Conservation (phyloP, 2,113 vertebrate species). For the Tricholaema leucomelas region DNA sequence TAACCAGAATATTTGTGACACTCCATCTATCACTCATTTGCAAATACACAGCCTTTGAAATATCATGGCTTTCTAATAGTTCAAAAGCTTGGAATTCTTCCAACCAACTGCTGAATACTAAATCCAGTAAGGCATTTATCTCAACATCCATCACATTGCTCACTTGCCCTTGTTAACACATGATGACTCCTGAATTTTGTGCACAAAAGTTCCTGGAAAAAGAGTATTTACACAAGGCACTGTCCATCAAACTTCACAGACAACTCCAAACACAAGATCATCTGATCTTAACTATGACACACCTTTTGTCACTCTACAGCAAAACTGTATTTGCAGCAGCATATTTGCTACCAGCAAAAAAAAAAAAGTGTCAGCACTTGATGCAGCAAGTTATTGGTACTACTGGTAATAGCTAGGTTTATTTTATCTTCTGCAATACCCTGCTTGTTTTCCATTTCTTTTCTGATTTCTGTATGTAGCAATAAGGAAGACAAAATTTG, state of each 20-base stretch:
- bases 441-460: not conserved
- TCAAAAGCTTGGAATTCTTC: conserved; percentile 23
- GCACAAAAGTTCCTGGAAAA: not conserved
- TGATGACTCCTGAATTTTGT: not conserved
- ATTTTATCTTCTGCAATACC: not conserved
- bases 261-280: not conserved
- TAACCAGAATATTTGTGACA: not conserved
- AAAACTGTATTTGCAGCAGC: not conserved
- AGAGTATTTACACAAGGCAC: not conserved
- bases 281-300: not conserved
- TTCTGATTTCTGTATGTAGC: not conserved
- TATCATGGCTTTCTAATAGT: conserved; percentile 8
- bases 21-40: conserved; percentile 30
- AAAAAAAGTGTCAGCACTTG: not conserved
- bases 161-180: not conserved
- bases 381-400: not conserved
- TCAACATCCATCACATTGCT: conserved; percentile 1
- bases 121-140: conserved; percentile 22
- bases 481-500: not conserved
- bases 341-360: not conserved
- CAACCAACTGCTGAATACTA: conserved; percentile 13
- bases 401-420: not conserved
- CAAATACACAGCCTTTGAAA: conserved; percentile 20
- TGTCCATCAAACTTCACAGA: not conserved
- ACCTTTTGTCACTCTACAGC: not conserved